Evolutionary conservation across 2,797 vertebrate genomes (phyloP).

Genomic region (Microctenopoma lineatum): DNA sequence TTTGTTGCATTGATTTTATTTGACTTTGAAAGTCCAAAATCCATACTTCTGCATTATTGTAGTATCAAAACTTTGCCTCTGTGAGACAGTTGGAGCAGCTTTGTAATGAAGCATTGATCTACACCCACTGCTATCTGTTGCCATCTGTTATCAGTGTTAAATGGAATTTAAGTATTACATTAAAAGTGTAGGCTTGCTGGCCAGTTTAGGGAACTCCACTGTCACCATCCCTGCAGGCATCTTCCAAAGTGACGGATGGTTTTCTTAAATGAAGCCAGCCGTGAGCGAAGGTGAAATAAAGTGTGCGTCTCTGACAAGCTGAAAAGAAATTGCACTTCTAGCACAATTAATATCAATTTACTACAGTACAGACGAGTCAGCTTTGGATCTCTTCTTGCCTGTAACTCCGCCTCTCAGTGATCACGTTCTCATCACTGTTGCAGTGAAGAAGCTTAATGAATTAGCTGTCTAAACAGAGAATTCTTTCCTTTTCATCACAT

Average conservation of each 20-base stretch:
- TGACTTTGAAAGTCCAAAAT: too few relatives aligned
- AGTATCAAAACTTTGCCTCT: too few relatives aligned
- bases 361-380: neutral
- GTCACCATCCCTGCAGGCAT: constrained; percentile 3
- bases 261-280: constrained; percentile 31
- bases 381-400: neutral
- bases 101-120: constrained; percentile 27
- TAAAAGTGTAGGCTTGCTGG: neutral
- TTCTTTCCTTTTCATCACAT: constrained; percentile 3
- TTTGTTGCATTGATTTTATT: too few relatives aligned
- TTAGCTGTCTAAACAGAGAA: constrained; percentile 69
- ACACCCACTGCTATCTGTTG: neutral
- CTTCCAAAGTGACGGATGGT: constrained; percentile 46
- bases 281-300: constrained; percentile 15
- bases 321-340: constrained; percentile 10
- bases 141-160: too few relatives aligned
- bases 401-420: constrained; percentile 1
- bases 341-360: constrained; percentile 7
- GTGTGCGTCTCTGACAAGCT: constrained; percentile 22
- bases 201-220: neutral
- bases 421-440: constrained; percentile 25
- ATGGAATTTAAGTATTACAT: too few relatives aligned
- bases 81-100: neutral
- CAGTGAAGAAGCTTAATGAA: constrained; percentile 66
- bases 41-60: too few relatives aligned